Evolutionary conservation across 2,797 vertebrate species (phyloP).

Genomic region (Micromesistius poutassou): DNA sequence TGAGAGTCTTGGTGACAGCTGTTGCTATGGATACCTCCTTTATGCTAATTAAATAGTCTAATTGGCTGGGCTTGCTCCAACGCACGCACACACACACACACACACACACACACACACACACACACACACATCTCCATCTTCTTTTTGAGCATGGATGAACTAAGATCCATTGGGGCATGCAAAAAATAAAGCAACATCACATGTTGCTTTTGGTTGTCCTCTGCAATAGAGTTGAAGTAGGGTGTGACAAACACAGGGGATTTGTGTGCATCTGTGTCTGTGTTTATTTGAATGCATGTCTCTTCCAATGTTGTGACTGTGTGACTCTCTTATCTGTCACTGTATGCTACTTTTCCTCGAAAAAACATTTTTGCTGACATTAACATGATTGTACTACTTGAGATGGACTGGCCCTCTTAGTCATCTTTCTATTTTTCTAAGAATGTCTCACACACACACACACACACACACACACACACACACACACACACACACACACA

Average conservation of each 20-base stretch:
- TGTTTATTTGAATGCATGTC: too few relatives aligned
- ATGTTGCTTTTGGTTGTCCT: too few relatives aligned
- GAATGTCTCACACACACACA: constrained; percentile 9
- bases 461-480: constrained; percentile 10
- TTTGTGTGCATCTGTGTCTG: too few relatives aligned
- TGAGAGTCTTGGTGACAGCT: background rate
- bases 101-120: too few relatives aligned
- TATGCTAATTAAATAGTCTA: constrained; percentile 6
- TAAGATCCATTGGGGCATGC: too few relatives aligned
- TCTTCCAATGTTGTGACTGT: too few relatives aligned
- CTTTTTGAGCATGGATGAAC: too few relatives aligned
- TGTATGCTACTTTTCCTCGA: background rate
- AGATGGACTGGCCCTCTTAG: constrained; percentile 15
- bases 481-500: background rate
- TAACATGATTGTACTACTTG: constrained; percentile 38
- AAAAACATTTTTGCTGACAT: background rate
- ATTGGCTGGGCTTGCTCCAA: constrained; percentile 2
- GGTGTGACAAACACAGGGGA: background rate
- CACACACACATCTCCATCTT: too few relatives aligned
- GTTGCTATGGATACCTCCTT: constrained; percentile 7
- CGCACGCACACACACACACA: too few relatives aligned
- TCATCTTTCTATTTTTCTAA: background rate
- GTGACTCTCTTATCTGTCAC: background rate
- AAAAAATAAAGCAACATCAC: too few relatives aligned
- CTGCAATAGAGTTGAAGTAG: background rate